These are phyloP conservation scores for Poeciliopsis turneri DNA, from an alignment of 2,797 vertebrate genomes.

Conservation along the genomic window DNA sequence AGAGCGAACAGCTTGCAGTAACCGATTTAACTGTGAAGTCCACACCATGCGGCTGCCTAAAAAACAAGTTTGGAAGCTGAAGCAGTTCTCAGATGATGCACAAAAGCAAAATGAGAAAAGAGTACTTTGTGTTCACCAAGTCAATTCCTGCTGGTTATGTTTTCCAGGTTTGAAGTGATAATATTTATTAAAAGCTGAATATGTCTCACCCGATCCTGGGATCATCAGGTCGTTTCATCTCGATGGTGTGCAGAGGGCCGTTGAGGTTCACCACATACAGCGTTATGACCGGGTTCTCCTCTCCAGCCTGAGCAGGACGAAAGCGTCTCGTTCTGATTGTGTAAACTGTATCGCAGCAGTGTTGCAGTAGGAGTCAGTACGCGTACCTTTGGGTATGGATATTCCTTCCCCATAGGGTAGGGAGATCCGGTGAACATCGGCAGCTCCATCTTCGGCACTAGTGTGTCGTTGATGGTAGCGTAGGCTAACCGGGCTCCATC, in stretches of 20 bases:
- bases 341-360: not conserved
- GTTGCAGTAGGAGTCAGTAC: not conserved
- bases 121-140: not conserved
- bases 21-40: not conserved
- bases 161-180: not conserved
- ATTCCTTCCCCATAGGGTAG: slow-evolving; percentile 90
- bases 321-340: not conserved
- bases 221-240: slow-evolving; percentile 94
- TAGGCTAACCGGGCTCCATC: slow-evolving; percentile 93
- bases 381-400: slow-evolving; percentile 95
- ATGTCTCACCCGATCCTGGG: slow-evolving; percentile 88
- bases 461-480: slow-evolving; percentile 92
- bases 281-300: slow-evolving; percentile 93
- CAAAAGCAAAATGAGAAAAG: not conserved
- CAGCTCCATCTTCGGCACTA: slow-evolving; percentile 95
- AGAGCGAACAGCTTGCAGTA: not conserved
- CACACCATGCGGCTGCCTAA: not conserved
- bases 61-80: slow-evolving; percentile 12
- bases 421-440: slow-evolving; percentile 88
- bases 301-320: slow-evolving; percentile 84
- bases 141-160: not conserved
- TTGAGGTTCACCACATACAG: slow-evolving; percentile 95
- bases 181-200: not conserved
- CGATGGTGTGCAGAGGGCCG: slow-evolving; percentile 92
- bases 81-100: not conserved